Evolutionary conservation across 2,888 invertebrate species (phyloP), one percentile per base, ranked within the genome.

Genomic region (Cephus spinipes): DNA sequence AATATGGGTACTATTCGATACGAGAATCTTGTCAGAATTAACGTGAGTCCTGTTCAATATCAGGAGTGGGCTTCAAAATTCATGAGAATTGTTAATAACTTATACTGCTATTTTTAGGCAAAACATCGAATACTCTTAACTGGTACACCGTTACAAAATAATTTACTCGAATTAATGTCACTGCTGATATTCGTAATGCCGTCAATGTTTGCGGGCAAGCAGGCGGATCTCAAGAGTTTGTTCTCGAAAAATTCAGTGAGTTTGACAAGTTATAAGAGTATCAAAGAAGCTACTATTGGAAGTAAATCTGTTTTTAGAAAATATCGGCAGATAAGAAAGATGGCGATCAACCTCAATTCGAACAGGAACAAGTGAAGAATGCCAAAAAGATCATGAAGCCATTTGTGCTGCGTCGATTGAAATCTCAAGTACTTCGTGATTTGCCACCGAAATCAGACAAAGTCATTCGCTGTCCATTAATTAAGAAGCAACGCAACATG

Each of bases 321-420:
- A 76, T 87, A 4, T 89, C 93, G 30, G 86, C 87, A 71, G 93
- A 93, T 23, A 92, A 91, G 31, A 91, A 90, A 3, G 92, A 92
- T 0, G 94, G 94, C 12, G 94, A 95, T 12, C 94, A 94, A 32
- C 95, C 96, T 0, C 92, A 95, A n/a, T 99, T 98, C 92, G 98
- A 98, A 90, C 94, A 95, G 88, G 96, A 97, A 78, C 97, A 98
- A 91, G 96, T 99, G 73, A 95, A 95, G 23, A 97, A 98, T 87
- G 99, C 99, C 0, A 98, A 99, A 90, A 94, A 96, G 75, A 98
- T 99, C 84, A 98, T 99, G 96, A 97, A 96, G 90, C 99, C 99
- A 0, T 99, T 99, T 91, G 95, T 99, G 4, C 93, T 99, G 73
- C 93, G 99, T 31, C 93, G 99, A 79, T 92, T 98, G 74, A 99